Base-by-base conservation (phyloP, 2,113 vertebrate species). In the Pelodiscus sinensis region DNA sequence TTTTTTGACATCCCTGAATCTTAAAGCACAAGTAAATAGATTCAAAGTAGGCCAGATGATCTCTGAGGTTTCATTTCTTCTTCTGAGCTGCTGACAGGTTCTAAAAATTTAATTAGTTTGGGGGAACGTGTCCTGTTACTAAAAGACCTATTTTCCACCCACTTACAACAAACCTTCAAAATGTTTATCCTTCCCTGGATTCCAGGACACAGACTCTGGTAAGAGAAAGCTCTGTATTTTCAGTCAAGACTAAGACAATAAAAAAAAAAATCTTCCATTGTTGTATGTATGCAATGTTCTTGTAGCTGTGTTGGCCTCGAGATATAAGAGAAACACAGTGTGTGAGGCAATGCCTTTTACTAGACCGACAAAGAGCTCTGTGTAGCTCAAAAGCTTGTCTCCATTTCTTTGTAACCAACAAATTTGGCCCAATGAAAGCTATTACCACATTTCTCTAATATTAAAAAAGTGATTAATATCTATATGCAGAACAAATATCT, bases 31-130 rank as follows among this genome's bases (percentile, higher is more conserved):
- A 90, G 51, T 8, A 87, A 80, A 75, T 4, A 2, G 51, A 88
- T 84, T 55, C 75, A 79, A 81, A 90, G 60, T 86, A 82, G 78
- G 58, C 19, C 12, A 68, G 13, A 21, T 22, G 15, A 52, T 62
- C 62, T 71, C 31, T 31, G 25, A 87, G 8, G 18, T 55, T 81
- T 91, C 16, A 4, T 50, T 85, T 82, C 83, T 85, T 88, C 82
- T 84, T 50, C 58, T 65, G 51, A 8, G 73, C 82, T 79, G 29
- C 38, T 79, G 62, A 44, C 7, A 1, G 4, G 35, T 71, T 91
- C 29, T 80, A 89, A 92, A 95, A 78, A 86, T 71, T 68, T 90
- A 86, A 89, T 88, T 78, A 87, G 79, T 65, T 65, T 25, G 79
- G 15, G 44, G 24, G 24, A 92, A 84, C 84, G 55, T 79, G 54